A percentile compares a stretch with the other conserved stretches of the same genome.
Evolutionary conservation across 2,797 vertebrate species (phyloP).

Genomic region (Macroramphosus scolopax): DNA sequence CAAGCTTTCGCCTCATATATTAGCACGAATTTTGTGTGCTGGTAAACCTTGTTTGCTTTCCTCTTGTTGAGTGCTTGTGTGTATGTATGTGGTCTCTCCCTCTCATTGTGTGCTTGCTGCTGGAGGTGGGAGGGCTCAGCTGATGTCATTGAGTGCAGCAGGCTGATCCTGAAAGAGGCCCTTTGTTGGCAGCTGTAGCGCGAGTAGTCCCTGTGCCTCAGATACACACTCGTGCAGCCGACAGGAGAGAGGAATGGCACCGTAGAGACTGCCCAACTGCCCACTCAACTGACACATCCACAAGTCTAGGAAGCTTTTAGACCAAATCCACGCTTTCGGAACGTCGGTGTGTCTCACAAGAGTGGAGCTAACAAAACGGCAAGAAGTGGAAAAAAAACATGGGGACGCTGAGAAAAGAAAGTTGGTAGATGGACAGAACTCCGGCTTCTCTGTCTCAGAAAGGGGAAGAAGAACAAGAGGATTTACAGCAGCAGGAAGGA

Average conservation of each 20-base stretch:
- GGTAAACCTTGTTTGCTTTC: conserved; percentile 52
- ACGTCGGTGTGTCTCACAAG: conserved; percentile 12
- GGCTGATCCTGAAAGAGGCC: conserved; percentile 87
- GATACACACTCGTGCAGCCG: conserved; percentile 63
- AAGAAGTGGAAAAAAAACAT: conserved; percentile 67
- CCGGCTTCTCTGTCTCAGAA: conserved; percentile 39
- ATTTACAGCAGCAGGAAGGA: conserved; percentile 33
- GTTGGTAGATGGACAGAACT: conserved; percentile 62
- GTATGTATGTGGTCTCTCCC: conserved; percentile 40
- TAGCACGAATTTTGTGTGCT: conserved; percentile 29
- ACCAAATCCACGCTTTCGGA: conserved; percentile 25
- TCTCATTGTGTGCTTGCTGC: conserved; percentile 59
- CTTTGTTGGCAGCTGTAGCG: conserved; percentile 91
- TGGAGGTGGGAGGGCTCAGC: conserved; percentile 81
- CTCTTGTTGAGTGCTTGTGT: conserved; percentile 29
- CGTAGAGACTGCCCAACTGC: conserved; percentile 48
- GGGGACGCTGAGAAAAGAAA: conserved; percentile 70
- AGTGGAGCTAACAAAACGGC: conserved; percentile 46
- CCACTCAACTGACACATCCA: conserved; percentile 61
- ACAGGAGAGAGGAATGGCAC: conserved; percentile 69
- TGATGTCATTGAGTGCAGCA: conserved; percentile 88
- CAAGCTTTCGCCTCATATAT: conserved; percentile 23
- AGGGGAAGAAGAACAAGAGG: conserved; percentile 25
- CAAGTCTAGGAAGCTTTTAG: conserved; percentile 21
- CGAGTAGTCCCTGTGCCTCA: conserved; percentile 76